Evolutionary conservation across 2,888 invertebrate genomes (phyloP).

Genomic region (Tiliacea citrago): DNA sequence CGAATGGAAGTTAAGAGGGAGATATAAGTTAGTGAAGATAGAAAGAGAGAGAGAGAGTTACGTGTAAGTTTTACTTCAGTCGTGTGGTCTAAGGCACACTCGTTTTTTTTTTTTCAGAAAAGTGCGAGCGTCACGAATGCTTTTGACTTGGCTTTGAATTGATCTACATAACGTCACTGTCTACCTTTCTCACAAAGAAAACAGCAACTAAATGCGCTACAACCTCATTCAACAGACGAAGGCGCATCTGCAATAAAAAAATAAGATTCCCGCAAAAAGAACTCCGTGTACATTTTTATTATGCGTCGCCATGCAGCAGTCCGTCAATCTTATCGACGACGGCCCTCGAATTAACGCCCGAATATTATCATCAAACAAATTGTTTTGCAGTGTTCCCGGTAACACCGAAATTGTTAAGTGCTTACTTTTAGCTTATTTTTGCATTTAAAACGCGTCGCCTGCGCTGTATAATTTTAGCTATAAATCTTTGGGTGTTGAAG

Average conservation of each 20-base stretch:
- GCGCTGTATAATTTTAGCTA: constrained; percentile 44
- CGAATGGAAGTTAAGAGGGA: too few relatives aligned
- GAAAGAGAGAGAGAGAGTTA: too few relatives aligned
- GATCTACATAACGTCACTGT: neutral
- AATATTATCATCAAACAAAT: constrained; percentile 76
- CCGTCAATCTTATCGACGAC: constrained; percentile 75
- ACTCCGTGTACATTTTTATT: constrained; percentile 66
- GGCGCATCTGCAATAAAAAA: constrained; percentile 21
- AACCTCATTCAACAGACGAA: constrained; percentile 6
- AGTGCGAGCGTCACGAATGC: too few relatives aligned
- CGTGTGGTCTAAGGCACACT: too few relatives aligned
- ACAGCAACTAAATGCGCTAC: neutral
- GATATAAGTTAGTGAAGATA: too few relatives aligned
- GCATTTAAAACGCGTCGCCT: constrained; percentile 58
- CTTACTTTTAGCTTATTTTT: constrained; percentile 54
- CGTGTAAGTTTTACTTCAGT: too few relatives aligned
- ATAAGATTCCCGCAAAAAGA: neutral
- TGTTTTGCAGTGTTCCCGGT: constrained; percentile 66
- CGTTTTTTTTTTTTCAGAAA: too few relatives aligned
- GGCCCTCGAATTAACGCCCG: constrained; percentile 74
- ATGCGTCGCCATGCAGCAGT: constrained; percentile 49
- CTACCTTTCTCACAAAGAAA: neutral
- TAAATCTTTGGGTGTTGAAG: constrained; percentile 49
- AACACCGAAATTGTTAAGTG: constrained; percentile 61
- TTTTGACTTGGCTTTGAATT: neutral